A percentile compares a stretch with the other conserved stretches of the same genome.
Evolutionary conservation across 2,797 vertebrate species (phyloP).

Genomic region (Cuculus canorus): DNA sequence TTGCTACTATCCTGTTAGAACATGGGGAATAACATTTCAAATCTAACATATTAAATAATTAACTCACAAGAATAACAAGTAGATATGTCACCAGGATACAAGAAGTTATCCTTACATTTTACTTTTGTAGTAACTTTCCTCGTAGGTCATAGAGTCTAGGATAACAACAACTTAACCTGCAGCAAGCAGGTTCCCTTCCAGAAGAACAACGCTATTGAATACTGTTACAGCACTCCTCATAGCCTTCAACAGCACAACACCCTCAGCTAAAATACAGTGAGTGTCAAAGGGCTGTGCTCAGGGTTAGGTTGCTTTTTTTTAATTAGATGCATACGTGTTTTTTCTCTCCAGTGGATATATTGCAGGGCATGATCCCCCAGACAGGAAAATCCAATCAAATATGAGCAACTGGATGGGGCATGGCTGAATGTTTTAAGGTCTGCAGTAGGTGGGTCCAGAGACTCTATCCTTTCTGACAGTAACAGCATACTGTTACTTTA

Average conservation of each 20-base stretch:
- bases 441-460: not conserved
- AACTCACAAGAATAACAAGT: not conserved
- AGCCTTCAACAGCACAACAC: not conserved
- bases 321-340: not conserved
- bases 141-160: not conserved
- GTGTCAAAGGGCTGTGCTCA: not conserved
- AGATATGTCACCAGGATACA: not conserved
- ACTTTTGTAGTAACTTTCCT: not conserved
- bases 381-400: conserved; percentile 51
- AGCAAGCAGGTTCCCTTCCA: not conserved
- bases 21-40: not conserved
- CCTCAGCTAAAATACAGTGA: not conserved
- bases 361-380: conserved; percentile 33
- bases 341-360: conserved; percentile 50
- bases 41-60: not conserved
- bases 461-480: conserved; percentile 46
- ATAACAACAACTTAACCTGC: not conserved
- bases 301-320: not conserved
- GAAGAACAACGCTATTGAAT: not conserved
- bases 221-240: not conserved
- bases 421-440: conserved; percentile 27
- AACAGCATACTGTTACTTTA: conserved; percentile 11
- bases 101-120: not conserved
- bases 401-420: conserved; percentile 50
- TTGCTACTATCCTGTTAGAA: not conserved